Base-by-base conservation (phyloP, 2,797 vertebrate genomes). In the Aldrovandia affinis region DNA sequence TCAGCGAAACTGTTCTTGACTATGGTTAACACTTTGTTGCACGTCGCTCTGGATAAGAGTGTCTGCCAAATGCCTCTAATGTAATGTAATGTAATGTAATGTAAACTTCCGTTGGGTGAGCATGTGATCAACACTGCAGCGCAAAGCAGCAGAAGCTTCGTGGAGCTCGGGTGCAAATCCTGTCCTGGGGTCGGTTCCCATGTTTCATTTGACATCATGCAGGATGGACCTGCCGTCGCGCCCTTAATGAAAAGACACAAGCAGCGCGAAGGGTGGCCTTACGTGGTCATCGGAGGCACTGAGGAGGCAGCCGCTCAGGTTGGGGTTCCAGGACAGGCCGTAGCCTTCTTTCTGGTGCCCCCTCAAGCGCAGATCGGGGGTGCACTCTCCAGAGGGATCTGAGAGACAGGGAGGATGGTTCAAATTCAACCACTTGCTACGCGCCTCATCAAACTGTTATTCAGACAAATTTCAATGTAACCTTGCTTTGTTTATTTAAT, bases 301-400 rank as follows among this genome's bases (percentile, higher is more conserved):
- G 50, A 99, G 96, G 85, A 99, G 93, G 84, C 98, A 98, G 83
- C 98, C 98, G 0, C 97, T 99, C 85, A 99, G 95, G 92, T 99
- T 99, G 28, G 98, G 97, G 92, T 99, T 99, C 98, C 98, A 99
- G 12, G 98, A 99, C 50, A 99, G 95, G 22, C 98, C 98, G 0
- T 99, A 99, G 0, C 98, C 98, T 91, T 99, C 98, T 88, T 99
- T 99, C 91, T 99, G 98, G 93, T 99, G 98, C 30, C 98, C 98
- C 87, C 98, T 95, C 20, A 99, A 94, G 47, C 97, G 96, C 79
- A 99, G 93, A 77, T 99, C 98, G 0, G 98, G 98, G 87, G 97
- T 98, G 88, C 98, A 99, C 90, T 99, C 98, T 28, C 98, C 98
- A 90, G 97, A 99, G 22, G 98, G 98, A 88, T 99, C 98, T 99